phyloP scores from a whole-genome alignment of 2,113 vertebrate species.

The Pristiophorus japonicus region DNA sequence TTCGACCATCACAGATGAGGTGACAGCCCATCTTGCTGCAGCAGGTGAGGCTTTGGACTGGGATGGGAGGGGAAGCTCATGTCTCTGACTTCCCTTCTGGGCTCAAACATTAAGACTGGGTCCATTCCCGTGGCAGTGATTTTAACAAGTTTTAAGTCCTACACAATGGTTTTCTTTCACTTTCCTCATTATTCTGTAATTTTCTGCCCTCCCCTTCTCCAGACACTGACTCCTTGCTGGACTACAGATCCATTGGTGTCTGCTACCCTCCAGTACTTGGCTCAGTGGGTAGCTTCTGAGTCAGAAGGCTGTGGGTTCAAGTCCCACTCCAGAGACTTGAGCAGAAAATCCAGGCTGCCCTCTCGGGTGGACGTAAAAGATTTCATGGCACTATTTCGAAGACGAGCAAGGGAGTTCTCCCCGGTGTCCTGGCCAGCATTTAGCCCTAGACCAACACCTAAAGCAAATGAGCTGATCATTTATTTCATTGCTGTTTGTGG shows the following conservation, averaged over 20 bases:
- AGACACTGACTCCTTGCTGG: neutral
- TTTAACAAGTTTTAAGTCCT: neutral
- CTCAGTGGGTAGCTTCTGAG: neutral
- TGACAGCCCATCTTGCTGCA: slow-evolving; percentile 90
- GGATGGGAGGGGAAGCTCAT: neutral
- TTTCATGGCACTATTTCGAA: neutral
- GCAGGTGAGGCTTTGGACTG: slow-evolving; percentile 63
- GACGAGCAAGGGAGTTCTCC: neutral
- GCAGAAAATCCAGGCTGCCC: neutral
- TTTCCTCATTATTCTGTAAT: neutral
- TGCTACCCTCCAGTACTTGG: neutral
- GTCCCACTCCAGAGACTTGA: neutral
- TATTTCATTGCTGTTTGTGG: neutral
- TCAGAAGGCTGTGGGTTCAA: neutral
- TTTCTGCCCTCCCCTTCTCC: neutral
- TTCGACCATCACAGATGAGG: slow-evolving; percentile 85
- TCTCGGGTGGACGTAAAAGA: neutral
- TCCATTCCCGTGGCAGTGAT: neutral
- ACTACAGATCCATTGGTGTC: neutral
- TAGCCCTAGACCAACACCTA: neutral
- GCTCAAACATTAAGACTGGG: neutral
- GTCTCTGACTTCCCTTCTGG: neutral
- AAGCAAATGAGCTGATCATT: neutral
- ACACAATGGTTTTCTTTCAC: neutral
- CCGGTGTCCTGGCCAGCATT: neutral